A percentile compares a stretch with the other conserved stretches of the same genome.
phyloP scores from a whole-genome alignment of 2,797 vertebrate species.

The Sparus aurata region DNA sequence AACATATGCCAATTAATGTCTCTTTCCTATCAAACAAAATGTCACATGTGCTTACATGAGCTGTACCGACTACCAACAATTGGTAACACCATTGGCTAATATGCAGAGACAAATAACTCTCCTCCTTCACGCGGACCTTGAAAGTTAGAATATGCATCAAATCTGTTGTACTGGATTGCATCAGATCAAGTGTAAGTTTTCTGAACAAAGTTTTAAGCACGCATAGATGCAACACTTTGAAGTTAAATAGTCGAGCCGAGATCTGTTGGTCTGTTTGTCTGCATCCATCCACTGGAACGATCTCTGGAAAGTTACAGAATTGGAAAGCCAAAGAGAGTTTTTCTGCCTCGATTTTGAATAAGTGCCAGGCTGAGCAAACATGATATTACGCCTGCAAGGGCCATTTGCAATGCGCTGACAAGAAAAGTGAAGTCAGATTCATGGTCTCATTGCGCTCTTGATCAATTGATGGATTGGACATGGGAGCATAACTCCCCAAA shows the following conservation, averaged over 20 bases:
- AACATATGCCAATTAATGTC: too few relatives aligned
- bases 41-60: too few relatives aligned
- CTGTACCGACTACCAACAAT: too few relatives aligned
- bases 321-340: slow-evolving; percentile 20
- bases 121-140: too few relatives aligned
- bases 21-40: too few relatives aligned
- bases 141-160: neutral
- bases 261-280: slow-evolving; percentile 9
- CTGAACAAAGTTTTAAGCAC: neutral
- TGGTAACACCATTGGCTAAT: too few relatives aligned
- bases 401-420: slow-evolving; percentile 68
- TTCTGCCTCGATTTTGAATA: slow-evolving; percentile 46
- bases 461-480: slow-evolving; percentile 84
- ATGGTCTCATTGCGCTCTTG: slow-evolving; percentile 73
- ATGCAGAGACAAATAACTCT: too few relatives aligned
- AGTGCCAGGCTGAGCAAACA: slow-evolving; percentile 56
- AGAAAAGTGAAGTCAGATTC: slow-evolving; percentile 81
- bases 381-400: slow-evolving; percentile 57
- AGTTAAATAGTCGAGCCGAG: slow-evolving; percentile 6
- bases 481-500: slow-evolving; percentile 65
- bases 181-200: neutral
- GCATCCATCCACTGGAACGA: neutral
- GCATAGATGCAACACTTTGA: neutral
- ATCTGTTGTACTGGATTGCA: neutral
- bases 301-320: neutral